Percentiles rank a stretch among this genome's conserved stretches.
These are phyloP conservation scores for Drosophila paulistorum DNA, from an alignment of 1,140 invertebrate genomes.

Conservation along the genomic window DNA sequence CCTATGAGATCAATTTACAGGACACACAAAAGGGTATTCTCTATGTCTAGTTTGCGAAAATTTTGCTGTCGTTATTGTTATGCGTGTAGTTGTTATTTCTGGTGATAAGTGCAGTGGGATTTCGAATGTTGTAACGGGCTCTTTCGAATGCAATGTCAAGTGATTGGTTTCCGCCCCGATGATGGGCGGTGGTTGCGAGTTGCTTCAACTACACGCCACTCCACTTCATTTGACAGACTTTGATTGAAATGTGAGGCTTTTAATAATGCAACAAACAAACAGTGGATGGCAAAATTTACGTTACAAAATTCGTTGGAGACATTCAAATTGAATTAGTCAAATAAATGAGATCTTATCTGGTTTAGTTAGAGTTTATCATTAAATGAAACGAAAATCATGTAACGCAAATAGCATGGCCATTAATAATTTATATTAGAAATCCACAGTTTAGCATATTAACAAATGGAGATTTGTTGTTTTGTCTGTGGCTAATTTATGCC, in stretches of 20 bases:
- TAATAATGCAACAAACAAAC: slow-evolving; percentile 57
- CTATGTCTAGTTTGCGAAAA: too few species aligned
- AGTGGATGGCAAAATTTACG: slow-evolving; percentile 13
- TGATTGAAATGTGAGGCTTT: slow-evolving; percentile 61
- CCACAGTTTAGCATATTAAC: background rate
- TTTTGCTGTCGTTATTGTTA: slow-evolving; percentile 26
- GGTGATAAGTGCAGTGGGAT: slow-evolving; percentile 14
- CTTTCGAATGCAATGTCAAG: slow-evolving; percentile 73
- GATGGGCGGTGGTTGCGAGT: background rate
- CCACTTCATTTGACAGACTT: slow-evolving; percentile 38
- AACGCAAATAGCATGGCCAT: slow-evolving; percentile 11
- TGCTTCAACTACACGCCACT: background rate
- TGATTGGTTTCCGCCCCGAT: slow-evolving; percentile 57
- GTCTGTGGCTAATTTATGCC: slow-evolving; percentile 56
- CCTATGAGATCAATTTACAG: too few species aligned
- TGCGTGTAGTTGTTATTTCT: slow-evolving; percentile 44
- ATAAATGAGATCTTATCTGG: slow-evolving; percentile 32
- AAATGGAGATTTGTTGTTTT: slow-evolving; percentile 34
- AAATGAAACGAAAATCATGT: slow-evolving; percentile 52
- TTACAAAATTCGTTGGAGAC: slow-evolving; percentile 44
- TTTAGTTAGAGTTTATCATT: slow-evolving; percentile 16
- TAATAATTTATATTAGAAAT: slow-evolving; percentile 26
- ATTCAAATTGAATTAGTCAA: slow-evolving; percentile 69
- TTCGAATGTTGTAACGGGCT: slow-evolving; percentile 34
- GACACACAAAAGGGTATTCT: too few species aligned